Evolutionary conservation across 2,113 vertebrate species (phyloP).

Genomic region (Phalacrocorax carbo): DNA sequence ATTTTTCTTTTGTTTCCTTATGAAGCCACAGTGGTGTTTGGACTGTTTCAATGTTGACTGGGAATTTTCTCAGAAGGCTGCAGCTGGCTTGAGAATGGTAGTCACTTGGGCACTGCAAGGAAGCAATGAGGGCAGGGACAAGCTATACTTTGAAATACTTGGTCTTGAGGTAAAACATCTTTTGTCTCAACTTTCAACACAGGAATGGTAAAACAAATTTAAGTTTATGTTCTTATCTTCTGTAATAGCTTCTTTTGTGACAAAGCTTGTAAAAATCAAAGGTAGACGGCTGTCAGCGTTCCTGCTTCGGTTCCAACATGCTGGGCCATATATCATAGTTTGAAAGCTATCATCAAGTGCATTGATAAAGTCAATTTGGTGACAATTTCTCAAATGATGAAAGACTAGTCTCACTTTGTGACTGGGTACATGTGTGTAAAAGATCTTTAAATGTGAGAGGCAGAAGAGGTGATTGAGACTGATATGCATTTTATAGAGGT

Average conservation of each 20-base stretch:
- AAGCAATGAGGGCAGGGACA: not conserved
- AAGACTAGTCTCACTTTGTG: not conserved
- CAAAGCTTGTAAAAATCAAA: conserved; percentile 16
- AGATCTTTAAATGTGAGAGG: not conserved
- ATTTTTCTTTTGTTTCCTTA: not conserved
- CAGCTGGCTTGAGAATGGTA: not conserved
- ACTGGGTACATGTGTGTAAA: not conserved
- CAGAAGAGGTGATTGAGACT: not conserved
- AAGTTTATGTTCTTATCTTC: not conserved
- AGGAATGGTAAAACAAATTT: not conserved
- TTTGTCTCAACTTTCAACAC: not conserved
- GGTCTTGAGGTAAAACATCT: not conserved
- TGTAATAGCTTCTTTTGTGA: not conserved
- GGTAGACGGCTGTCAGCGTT: not conserved
- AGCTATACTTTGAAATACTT: not conserved
- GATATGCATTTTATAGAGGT: not conserved
- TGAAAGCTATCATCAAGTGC: conserved; percentile 18
- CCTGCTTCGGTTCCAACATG: not conserved
- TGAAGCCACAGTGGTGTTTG: not conserved
- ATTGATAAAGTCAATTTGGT: not conserved
- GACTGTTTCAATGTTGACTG: not conserved
- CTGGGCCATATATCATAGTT: not conserved
- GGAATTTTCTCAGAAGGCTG: not conserved
- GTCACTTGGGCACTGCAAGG: not conserved
- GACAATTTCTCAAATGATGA: not conserved